Evolutionary conservation across 2,797 vertebrate genomes (phyloP), one percentile per base, ranked within the genome.

Genomic region (Acropternis orthonyx): DNA sequence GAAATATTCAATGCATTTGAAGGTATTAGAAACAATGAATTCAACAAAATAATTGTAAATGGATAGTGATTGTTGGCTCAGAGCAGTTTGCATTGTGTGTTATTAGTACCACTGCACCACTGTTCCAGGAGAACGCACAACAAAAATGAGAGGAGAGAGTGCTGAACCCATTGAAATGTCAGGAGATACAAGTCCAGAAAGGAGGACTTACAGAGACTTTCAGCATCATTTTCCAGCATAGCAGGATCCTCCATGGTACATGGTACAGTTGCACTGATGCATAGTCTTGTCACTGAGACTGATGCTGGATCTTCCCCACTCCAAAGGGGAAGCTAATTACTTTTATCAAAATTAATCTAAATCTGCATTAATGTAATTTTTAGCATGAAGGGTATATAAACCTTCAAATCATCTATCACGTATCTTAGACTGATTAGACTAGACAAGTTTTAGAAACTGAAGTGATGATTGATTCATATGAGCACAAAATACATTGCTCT

Each of bases 271-370:
- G 18, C 19, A 34, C 3, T 46, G 58, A 34, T 36, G 7, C 9
- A 48, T 15, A 46, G 8, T 30, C 55, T 61, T 83, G 21, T 32
- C 43, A 10, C 39, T 58, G 46, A 66, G 48, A n/a, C 14, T 37
- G 48, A 43, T 54, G 30, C 12, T 80, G 41, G 30, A 54, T 76
- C 65, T 61, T 91, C 18, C 32, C 14, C 48, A 12, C 15, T 62
- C 17, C 43, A 36, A 12, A 52, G 28, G 2, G 23, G 3, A 44
- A 80, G 13, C 62, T 66, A 58, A 80, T 77, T 73, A 37, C 19
- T 79, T 92, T 76, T 61, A 76, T 46, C 5, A 88, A 68, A 91
- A 67, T 26, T 62, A 54, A 85, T 51, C 28, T 72, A 48, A 78
- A 46, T n/a, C 30, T 76, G 2, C 16, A 59, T 51, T 88, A 86